These are phyloP conservation scores for Ophiothrix spiculata DNA, from an alignment of 35 echinoderm and acorn worm genomes.

Conservation along the genomic window DNA sequence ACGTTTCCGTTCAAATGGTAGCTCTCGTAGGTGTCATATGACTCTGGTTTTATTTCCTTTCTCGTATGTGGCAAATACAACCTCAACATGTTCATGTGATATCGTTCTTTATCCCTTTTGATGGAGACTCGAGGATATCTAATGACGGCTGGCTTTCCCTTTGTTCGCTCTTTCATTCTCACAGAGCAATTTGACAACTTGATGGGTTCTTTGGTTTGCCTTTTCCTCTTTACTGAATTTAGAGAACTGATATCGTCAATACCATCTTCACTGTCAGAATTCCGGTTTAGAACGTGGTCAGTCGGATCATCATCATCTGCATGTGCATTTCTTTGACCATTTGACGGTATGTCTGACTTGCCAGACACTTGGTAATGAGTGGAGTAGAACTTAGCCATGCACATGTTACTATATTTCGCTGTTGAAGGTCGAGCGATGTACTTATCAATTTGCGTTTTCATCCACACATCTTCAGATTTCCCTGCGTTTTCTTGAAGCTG, in stretches of 20 bases:
- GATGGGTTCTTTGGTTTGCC: not conserved
- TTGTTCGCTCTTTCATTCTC: slow-evolving; percentile 38
- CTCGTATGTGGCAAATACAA: slow-evolving; percentile 41
- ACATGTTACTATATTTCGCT: slow-evolving; percentile 41
- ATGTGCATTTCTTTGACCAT: not conserved
- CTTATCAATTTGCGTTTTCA: slow-evolving; percentile 42
- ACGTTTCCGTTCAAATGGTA: slow-evolving; percentile 39
- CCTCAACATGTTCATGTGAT: slow-evolving; percentile 39
- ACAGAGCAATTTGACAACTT: slow-evolving; percentile 34
- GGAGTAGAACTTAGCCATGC: slow-evolving; percentile 43
- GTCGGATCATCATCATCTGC: not conserved
- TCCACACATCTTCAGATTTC: slow-evolving; percentile 36
- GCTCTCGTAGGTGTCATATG: slow-evolving; percentile 27
- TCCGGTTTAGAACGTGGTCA: no score
- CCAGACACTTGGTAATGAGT: slow-evolving; percentile 25
- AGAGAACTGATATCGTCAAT: not conserved
- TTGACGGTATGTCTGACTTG: not conserved
- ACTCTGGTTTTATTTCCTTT: slow-evolving; percentile 44
- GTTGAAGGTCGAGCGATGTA: slow-evolving; percentile 38
- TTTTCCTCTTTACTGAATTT: not conserved
- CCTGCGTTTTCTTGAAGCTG: slow-evolving; percentile 45
- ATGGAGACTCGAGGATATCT: slow-evolving; percentile 42
- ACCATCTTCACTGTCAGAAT: no score
- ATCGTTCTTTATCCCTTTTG: slow-evolving; percentile 28
- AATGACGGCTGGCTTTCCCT: slow-evolving; percentile 30